phyloP scores from a whole-genome alignment of 2,888 invertebrate genomes.

The Metalampra italica region DNA sequence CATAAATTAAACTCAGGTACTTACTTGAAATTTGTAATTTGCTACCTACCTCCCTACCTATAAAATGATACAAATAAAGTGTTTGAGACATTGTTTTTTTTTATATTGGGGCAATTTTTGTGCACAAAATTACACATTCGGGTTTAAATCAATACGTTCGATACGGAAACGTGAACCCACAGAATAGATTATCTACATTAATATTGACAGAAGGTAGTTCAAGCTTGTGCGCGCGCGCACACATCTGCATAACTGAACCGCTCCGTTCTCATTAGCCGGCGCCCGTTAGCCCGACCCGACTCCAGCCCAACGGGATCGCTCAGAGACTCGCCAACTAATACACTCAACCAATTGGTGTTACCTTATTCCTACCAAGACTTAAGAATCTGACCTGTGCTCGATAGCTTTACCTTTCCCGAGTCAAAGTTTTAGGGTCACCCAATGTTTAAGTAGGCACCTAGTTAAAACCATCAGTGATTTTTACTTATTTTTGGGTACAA shows the following conservation, averaged over 20 bases:
- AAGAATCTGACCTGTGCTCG: background rate
- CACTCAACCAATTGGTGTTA: constrained; percentile 1
- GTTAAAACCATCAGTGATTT: too few species aligned
- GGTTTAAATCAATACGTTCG: too few species aligned
- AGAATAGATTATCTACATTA: background rate
- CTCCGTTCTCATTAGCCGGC: constrained; percentile 68
- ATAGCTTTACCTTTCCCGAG: background rate
- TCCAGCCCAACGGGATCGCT: constrained; percentile 51
- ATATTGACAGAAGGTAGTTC: background rate
- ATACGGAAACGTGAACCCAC: too few species aligned
- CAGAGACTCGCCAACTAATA: background rate
- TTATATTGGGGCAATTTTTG: too few species aligned
- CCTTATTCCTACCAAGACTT: constrained; percentile 2
- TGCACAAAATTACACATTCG: too few species aligned
- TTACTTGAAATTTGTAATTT: too few species aligned
- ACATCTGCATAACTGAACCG: constrained; percentile 71
- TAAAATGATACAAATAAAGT: too few species aligned
- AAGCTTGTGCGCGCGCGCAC: constrained; percentile 1
- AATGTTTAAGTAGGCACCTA: too few species aligned
- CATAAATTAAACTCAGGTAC: too few species aligned
- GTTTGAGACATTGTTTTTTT: too few species aligned
- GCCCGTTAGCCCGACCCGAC: constrained; percentile 64
- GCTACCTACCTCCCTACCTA: too few species aligned
- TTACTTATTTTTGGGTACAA: too few species aligned
- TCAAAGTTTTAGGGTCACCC: background rate